These are phyloP conservation scores for Tragelaphus imberbis DNA, from an alignment of 2,113 vertebrate species.

Conservation along the genomic window DNA sequence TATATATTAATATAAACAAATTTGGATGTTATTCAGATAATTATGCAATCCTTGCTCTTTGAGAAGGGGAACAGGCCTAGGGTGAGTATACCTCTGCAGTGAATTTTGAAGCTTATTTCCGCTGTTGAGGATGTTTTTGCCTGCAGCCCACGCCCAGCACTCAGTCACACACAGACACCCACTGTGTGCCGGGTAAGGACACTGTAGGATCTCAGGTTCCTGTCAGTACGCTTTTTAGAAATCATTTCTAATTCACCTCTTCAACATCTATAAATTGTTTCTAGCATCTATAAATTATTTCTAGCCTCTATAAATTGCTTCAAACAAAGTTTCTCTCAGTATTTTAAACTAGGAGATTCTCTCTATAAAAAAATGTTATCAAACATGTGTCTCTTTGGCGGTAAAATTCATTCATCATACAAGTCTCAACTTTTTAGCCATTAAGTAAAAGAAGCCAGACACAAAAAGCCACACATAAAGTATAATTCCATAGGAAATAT, in stretches of 20 bases:
- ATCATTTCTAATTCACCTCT: not conserved
- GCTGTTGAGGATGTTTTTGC: not conserved
- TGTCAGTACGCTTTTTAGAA: not conserved
- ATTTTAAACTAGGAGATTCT: not conserved
- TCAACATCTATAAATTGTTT: not conserved
- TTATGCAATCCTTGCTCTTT: not conserved
- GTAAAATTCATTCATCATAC: not conserved
- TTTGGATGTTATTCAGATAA: not conserved
- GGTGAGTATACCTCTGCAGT: not conserved
- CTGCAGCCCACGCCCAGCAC: rapidly evolving
- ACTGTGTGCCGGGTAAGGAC: rapidly evolving
- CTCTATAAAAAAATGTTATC: not conserved
- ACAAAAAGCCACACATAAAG: not conserved
- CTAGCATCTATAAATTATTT: not conserved
- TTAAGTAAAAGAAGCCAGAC: not conserved
- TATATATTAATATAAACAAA: not conserved
- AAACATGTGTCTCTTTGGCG: not conserved
- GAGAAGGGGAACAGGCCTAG: not conserved
- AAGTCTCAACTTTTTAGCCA: not conserved
- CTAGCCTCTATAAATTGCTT: not conserved
- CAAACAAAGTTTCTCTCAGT: not conserved
- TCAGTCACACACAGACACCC: not conserved
- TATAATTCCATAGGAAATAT: not conserved
- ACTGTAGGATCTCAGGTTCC: not conserved
- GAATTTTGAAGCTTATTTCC: not conserved